A percentile compares a stretch with the other conserved stretches of the same genome.
Conservation (phyloP, 2,888 invertebrate species). For the Labia minor region DNA sequence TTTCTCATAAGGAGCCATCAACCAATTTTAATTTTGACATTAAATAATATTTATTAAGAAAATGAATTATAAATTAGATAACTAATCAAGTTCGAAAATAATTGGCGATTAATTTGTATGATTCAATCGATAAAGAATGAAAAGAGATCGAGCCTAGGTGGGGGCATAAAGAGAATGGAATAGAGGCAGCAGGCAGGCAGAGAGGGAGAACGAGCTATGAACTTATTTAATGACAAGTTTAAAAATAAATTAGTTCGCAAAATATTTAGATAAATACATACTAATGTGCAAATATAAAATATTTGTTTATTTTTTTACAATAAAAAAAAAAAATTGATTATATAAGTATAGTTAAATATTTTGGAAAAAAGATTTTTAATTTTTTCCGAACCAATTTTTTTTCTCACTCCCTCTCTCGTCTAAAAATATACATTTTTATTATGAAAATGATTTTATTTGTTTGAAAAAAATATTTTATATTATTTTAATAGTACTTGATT, state of each 20-base stretch:
- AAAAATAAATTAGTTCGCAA: not conserved
- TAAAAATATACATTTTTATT: not conserved
- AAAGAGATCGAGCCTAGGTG: not conserved
- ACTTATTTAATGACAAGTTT: not conserved
- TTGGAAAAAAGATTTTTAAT: not conserved
- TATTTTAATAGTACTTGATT: too few relatives aligned
- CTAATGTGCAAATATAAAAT: not conserved
- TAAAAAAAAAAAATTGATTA: not conserved
- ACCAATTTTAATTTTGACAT: too few relatives aligned
- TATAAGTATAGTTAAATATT: not conserved
- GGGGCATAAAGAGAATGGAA: constrained; percentile 3
- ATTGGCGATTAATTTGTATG: constrained; percentile 8
- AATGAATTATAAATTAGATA: too few relatives aligned
- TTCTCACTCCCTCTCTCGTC: too few relatives aligned
- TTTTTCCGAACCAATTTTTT: not conserved
- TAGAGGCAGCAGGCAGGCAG: not conserved
- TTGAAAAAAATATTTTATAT: too few relatives aligned
- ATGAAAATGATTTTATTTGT: too few relatives aligned
- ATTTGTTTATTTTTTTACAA: not conserved
- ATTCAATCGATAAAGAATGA: constrained; percentile 13
- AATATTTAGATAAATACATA: not conserved
- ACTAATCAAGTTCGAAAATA: not conserved
- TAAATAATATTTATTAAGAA: too few relatives aligned
- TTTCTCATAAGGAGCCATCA: too few relatives aligned
- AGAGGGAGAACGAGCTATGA: not conserved